A percentile compares a stretch with the other conserved stretches of the same genome.
Evolutionary conservation across 2,797 vertebrate genomes (phyloP).

Genomic region (Setipinna tenuifilis): DNA sequence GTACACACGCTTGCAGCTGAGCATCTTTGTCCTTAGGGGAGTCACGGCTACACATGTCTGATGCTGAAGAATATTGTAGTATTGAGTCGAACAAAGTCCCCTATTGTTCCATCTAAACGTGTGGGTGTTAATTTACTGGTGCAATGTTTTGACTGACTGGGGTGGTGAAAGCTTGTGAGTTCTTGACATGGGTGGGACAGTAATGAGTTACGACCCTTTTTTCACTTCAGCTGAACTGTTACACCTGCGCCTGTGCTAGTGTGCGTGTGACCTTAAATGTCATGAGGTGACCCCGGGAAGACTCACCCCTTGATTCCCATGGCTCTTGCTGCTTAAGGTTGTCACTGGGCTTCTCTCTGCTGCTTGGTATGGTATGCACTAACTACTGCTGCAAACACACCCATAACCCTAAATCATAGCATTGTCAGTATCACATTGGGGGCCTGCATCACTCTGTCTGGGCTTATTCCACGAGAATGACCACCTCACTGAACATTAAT

Average conservation of each 20-base stretch:
- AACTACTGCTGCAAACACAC: background rate
- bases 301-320: background rate
- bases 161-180: background rate
- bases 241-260: background rate
- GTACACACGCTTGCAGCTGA: background rate
- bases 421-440: too few relatives aligned
- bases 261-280: background rate
- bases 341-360: background rate
- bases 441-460: too few relatives aligned
- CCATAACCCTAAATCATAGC: background rate
- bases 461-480: too few relatives aligned
- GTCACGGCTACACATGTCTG: background rate
- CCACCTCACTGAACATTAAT: background rate
- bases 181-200: background rate
- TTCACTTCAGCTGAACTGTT: background rate
- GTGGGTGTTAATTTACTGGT: background rate
- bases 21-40: background rate
- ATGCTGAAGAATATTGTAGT: background rate
- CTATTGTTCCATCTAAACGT: background rate
- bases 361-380: background rate
- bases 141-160: background rate
- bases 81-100: background rate
- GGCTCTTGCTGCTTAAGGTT: background rate
- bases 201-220: background rate
- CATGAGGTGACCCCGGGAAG: background rate